phyloP scores from a whole-genome alignment of 1,140 invertebrate genomes.

The Kradibia gibbosae region DNA sequence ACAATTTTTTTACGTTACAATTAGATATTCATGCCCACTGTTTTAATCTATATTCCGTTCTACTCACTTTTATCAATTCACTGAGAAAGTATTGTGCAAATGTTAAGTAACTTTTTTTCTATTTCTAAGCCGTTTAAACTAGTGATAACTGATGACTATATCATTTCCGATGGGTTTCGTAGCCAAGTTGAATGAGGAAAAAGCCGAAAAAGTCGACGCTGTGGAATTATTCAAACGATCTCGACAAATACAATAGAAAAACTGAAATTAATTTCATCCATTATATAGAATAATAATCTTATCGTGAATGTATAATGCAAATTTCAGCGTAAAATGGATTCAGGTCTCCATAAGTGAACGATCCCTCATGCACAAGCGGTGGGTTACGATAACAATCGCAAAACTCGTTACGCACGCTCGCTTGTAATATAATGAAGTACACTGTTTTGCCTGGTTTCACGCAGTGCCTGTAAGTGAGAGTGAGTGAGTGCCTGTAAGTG shows the following conservation, averaged over 20 bases:
- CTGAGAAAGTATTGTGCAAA: neutral
- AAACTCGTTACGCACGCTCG: constrained; percentile 35
- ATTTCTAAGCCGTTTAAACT: neutral
- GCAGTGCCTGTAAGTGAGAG: neutral
- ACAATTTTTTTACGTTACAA: neutral
- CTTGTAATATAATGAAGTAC: constrained; percentile 32
- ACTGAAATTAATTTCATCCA: constrained; percentile 15
- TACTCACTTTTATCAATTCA: neutral
- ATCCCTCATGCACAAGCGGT: neutral
- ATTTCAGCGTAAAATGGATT: constrained; percentile 44
- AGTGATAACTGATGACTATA: neutral
- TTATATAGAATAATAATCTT: constrained; percentile 29
- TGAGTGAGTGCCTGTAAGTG: neutral
- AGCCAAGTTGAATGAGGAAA: neutral
- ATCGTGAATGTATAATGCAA: constrained; percentile 34
- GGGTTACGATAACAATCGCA: constrained; percentile 29
- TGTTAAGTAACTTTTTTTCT: neutral
- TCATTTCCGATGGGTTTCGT: neutral
- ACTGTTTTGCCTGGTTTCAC: constrained; percentile 27
- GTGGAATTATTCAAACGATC: constrained; percentile 2
- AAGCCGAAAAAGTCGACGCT: neutral
- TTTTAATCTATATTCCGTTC: neutral
- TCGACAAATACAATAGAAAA: neutral
- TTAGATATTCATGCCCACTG: neutral
- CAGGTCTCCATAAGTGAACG: constrained; percentile 24